These are phyloP conservation scores for Montipora foliosa DNA, from an alignment of 64 coral and sea anemone genomes.

Conservation along the genomic window DNA sequence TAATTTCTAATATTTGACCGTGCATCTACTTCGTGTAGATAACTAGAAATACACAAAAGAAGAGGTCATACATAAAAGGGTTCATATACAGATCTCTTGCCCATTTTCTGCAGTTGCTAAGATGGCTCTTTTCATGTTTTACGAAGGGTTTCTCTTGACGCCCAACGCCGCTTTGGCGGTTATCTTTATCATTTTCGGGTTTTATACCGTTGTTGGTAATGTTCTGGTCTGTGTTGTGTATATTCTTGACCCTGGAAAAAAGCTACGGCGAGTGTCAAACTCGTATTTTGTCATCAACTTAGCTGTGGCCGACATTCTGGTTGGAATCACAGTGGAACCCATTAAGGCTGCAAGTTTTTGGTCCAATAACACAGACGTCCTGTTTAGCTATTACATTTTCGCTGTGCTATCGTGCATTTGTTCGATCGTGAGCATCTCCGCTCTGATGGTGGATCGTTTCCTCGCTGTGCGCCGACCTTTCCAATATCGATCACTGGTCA, in stretches of 20 bases:
- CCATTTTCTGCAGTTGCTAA: neutral
- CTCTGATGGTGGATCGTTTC: conserved; percentile 84
- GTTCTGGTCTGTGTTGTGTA: conserved; percentile 80
- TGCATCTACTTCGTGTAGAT: neutral
- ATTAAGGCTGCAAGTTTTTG: conserved; percentile 89
- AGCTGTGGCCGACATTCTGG: conserved; percentile 85
- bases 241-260: conserved; percentile 76
- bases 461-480: conserved; percentile 83
- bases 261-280: conserved; percentile 79
- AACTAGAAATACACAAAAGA: neutral
- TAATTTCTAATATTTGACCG: neutral
- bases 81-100: too few species aligned
- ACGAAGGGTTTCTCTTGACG: conserved; percentile 88
- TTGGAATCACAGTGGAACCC: conserved; percentile 87
- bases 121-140: conserved; percentile 83
- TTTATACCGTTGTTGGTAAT: conserved; percentile 87
- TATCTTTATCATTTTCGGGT: conserved; percentile 82
- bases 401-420: conserved; percentile 89
- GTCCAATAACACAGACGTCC: conserved; percentile 59
- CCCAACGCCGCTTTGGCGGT: conserved; percentile 71
- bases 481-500: conserved; percentile 71
- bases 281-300: conserved; percentile 85
- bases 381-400: conserved; percentile 83
- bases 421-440: conserved; percentile 84
- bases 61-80: neutral